Conservation (phyloP, 2,113 vertebrate species). For the Ursus arctos region DNA sequence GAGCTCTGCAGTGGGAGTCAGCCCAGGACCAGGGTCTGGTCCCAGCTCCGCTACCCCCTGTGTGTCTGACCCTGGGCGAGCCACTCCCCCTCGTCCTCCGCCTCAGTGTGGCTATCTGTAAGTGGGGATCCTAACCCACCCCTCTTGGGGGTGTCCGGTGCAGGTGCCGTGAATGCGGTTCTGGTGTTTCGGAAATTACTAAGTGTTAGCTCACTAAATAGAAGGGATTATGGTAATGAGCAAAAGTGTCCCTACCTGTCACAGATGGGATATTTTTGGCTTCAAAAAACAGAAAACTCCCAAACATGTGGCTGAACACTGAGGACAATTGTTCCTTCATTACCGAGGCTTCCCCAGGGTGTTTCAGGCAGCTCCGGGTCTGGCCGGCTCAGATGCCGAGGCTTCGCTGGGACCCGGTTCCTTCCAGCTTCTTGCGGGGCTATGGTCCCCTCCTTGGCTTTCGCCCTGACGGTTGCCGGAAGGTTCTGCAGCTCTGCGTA, state of each 20-base stretch:
- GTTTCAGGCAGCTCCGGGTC: neutral
- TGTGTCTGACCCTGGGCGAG: neutral
- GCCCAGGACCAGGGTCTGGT: neutral
- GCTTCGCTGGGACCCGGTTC: neutral
- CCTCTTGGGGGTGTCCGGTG: neutral
- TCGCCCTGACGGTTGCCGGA: neutral
- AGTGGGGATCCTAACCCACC: neutral
- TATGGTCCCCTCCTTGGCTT: accelerated
- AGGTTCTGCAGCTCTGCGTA: neutral
- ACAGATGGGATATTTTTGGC: neutral
- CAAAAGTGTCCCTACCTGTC: neutral
- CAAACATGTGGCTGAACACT: neutral
- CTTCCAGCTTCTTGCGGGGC: neutral
- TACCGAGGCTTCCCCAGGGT: neutral
- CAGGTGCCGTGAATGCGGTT: accelerated
- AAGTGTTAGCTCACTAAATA: neutral
- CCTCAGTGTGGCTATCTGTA: neutral
- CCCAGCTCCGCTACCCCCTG: neutral
- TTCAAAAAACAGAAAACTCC: neutral
- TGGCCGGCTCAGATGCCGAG: accelerated
- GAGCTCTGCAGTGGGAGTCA: too few relatives aligned
- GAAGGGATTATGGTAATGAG: neutral
- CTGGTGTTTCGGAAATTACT: neutral
- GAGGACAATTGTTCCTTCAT: neutral
- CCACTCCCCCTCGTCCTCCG: neutral